phyloP scores from a whole-genome alignment of 2,888 invertebrate species.

The Nineta flava region DNA sequence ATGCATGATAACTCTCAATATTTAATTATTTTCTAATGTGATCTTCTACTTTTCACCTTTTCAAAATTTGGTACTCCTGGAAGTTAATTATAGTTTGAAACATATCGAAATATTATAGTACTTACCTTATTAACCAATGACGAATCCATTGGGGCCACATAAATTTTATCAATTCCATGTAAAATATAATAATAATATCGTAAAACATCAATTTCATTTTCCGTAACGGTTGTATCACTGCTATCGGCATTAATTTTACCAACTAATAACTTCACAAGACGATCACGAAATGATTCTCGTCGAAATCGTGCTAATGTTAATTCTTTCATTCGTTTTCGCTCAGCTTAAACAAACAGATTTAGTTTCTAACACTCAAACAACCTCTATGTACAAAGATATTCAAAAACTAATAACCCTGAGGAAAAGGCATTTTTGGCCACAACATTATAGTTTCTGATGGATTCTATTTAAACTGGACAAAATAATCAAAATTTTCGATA shows the following conservation, averaged over 20 bases:
- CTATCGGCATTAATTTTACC: constrained; percentile 29
- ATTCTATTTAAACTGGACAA: too few relatives aligned
- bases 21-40: too few relatives aligned
- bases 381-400: background rate
- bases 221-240: constrained; percentile 26
- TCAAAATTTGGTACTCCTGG: too few relatives aligned
- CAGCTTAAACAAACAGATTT: background rate
- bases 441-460: too few relatives aligned
- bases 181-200: constrained; percentile 83
- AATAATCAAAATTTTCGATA: too few relatives aligned
- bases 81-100: too few relatives aligned
- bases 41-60: too few relatives aligned
- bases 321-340: background rate
- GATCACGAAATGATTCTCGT: constrained; percentile 67
- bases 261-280: constrained; percentile 51
- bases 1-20: too few relatives aligned
- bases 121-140: constrained; percentile 46
- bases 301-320: constrained; percentile 39
- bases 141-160: constrained; percentile 70
- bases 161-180: constrained; percentile 78
- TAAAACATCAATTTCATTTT: constrained; percentile 48
- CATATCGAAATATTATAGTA: background rate
- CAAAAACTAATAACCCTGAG: too few relatives aligned
- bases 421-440: too few relatives aligned
- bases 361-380: too few relatives aligned